Evolutionary conservation across 2,888 invertebrate genomes (phyloP), one percentile per base, ranked within the genome.

Genomic region (Drosophila mulleri): DNA sequence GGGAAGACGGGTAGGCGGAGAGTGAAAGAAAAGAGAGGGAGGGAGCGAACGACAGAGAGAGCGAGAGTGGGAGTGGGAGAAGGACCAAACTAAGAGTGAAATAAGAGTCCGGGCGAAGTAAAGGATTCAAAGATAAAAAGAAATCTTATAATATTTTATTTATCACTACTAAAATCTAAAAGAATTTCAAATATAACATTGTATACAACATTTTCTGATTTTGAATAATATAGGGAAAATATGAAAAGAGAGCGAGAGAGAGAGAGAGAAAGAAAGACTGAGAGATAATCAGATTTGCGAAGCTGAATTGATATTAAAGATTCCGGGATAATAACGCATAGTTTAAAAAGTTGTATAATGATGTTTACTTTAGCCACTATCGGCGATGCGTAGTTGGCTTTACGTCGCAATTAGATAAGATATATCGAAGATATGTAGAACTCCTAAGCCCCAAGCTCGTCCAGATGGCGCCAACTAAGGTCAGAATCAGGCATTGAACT

Each of bases 381-480:
- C 63, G 61, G 42, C 23, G 48, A 61, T 72, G 75, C 78, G 74
- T 69, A 69, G 75, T 58, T 75, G 41, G 26, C 12, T 14, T n/a
- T 53, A 26, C 59, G 66, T 70, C 76, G 76, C 76, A 70, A 44
- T 70, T 64, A 75, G 71, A 79, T 77, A 75, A 70, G 59, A 50
- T 42, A 45, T 53, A 58, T 57, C 18, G 44, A 67, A 67, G 53
- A 66, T 45, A 42, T 42, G 11, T 52, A 45, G 53, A 39, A 9
- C 44, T 35, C 42, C 29, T 61, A 69, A 53, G 56, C 41, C 53
- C 48, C 60, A 48, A 50, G 7, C 6, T 45, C 66, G 32, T 26
- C 39, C 44, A 52, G 26, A 52, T 80, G 88, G 83, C 83, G 83
- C 89, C 87, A 83, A 68, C 67, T 83, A 83, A 88, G 83, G 87